Conservation (phyloP, 2,888 invertebrate genomes). For the Steinernema hermaphroditum region DNA sequence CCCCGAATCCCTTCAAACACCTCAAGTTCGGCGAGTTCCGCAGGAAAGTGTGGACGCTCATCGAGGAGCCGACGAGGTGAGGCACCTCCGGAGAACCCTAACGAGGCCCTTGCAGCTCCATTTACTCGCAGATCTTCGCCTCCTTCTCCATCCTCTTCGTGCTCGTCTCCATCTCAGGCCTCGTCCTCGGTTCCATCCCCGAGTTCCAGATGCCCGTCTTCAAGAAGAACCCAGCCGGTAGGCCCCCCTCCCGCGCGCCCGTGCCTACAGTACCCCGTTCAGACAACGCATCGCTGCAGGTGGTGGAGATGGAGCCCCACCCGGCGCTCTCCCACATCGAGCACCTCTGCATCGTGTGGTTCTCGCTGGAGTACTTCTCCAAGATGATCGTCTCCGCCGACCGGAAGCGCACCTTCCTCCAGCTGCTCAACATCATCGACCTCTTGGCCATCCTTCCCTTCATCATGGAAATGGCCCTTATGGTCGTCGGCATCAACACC, state of each 20-base stretch:
- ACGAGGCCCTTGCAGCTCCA: conserved; percentile 44
- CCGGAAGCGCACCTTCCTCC: conserved; percentile 49
- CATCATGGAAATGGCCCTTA: conserved; percentile 55
- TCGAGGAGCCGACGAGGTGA: conserved; percentile 59
- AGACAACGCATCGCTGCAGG: conserved; percentile 32
- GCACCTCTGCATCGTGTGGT: conserved; percentile 62
- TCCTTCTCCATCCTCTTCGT: conserved; percentile 58
- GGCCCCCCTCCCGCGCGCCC: not conserved
- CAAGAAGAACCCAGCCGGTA: not conserved
- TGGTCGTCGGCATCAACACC: conserved; percentile 55
- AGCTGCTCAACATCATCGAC: conserved; percentile 61
- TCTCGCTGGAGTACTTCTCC: conserved; percentile 55
- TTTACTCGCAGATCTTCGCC: conserved; percentile 56
- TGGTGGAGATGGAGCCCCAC: conserved; percentile 55
- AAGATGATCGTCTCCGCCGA: conserved; percentile 57
- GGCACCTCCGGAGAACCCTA: not conserved
- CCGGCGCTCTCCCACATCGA: conserved; percentile 48
- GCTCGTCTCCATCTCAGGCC: conserved; percentile 57
- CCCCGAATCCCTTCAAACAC: conserved; percentile 52
- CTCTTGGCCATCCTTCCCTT: conserved; percentile 61
- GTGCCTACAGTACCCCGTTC: not conserved
- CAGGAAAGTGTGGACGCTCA: conserved; percentile 53
- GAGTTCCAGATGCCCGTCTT: conserved; percentile 67
- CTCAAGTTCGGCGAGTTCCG: conserved; percentile 50
- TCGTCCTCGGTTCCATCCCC: conserved; percentile 58